Percentiles rank a stretch among this genome's conserved stretches.
Evolutionary conservation across 2,113 vertebrate species (phyloP).

Genomic region (Istiophorus platypterus): DNA sequence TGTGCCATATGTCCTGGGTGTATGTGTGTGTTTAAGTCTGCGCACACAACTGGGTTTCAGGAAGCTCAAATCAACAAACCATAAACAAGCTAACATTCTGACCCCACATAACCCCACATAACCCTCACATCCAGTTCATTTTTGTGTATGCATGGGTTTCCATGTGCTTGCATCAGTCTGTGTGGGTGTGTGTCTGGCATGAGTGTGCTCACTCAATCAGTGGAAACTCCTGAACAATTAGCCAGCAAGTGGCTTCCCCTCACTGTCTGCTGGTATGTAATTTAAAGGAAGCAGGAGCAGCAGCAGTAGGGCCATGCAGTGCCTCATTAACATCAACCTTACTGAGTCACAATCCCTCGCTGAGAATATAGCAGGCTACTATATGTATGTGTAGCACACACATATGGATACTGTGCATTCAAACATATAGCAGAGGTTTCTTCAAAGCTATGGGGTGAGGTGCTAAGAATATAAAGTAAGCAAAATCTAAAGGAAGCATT

Average conservation of each 20-base stretch:
- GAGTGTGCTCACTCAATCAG: slow-evolving; percentile 32
- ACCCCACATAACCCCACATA: slow-evolving; percentile 33
- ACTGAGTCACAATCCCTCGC: slow-evolving; percentile 27
- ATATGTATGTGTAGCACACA: no score
- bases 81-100: slow-evolving; percentile 62
- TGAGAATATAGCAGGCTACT: slow-evolving; percentile 26
- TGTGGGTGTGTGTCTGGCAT: slow-evolving; percentile 2
- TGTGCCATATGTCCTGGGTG: slow-evolving; percentile 57
- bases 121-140: slow-evolving; percentile 5
- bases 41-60: slow-evolving; percentile 44
- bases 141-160: no score
- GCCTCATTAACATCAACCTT: slow-evolving; percentile 63
- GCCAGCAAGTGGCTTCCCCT: slow-evolving; percentile 47
- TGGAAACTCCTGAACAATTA: slow-evolving; percentile 71
- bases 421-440: background rate
- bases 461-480: background rate
- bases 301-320: slow-evolving; percentile 45
- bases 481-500: background rate
- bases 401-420: background rate
- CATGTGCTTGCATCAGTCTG: background rate
- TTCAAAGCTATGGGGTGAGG: background rate
- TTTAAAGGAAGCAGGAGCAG: slow-evolving; percentile 63
- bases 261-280: slow-evolving; percentile 60
- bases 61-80: slow-evolving; percentile 72
- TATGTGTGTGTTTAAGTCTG: slow-evolving; percentile 13